Evolutionary conservation across 2,113 vertebrate species (phyloP).

Genomic region (Aldabrachelys gigantea): DNA sequence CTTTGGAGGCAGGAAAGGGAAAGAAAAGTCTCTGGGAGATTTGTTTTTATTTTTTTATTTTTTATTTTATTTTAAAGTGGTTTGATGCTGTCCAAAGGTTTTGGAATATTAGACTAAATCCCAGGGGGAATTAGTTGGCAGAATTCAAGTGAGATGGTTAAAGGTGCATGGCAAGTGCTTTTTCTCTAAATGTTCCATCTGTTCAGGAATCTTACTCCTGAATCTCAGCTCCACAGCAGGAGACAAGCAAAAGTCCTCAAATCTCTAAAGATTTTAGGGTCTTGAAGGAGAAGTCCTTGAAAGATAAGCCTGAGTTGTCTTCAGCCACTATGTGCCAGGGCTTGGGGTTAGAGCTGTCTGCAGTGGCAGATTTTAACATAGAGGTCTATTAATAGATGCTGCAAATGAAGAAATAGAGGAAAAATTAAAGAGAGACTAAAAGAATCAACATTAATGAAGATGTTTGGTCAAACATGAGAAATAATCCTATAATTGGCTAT

Average conservation of each 20-base stretch:
- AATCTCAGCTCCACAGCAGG: slow-evolving; percentile 35
- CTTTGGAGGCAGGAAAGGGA: slow-evolving; percentile 11
- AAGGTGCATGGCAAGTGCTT: neutral
- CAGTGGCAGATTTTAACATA: slow-evolving; percentile 51
- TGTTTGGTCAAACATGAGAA: neutral
- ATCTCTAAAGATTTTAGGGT: slow-evolving; percentile 25
- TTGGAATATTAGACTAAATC: neutral
- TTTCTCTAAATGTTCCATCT: neutral
- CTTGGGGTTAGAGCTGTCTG: slow-evolving; percentile 52
- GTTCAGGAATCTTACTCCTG: neutral
- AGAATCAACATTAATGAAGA: slow-evolving; percentile 48
- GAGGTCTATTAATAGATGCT: slow-evolving; percentile 33
- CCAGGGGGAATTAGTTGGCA: neutral
- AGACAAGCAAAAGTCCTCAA: slow-evolving; percentile 33
- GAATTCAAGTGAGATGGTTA: neutral
- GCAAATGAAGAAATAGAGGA: slow-evolving; percentile 32
- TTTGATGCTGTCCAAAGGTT: neutral
- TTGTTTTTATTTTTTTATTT: slow-evolving; percentile 51
- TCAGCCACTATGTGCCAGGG: neutral
- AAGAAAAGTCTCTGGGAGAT: slow-evolving; percentile 20
- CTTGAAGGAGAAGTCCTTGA: slow-evolving; percentile 42
- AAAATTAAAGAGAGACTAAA: slow-evolving; percentile 20
- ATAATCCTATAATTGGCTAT: neutral
- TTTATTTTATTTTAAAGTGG: neutral
- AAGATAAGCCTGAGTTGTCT: neutral